Evolutionary conservation across 2,797 vertebrate species (phyloP).

Genomic region (Ctenochaetus hawaiiensis): DNA sequence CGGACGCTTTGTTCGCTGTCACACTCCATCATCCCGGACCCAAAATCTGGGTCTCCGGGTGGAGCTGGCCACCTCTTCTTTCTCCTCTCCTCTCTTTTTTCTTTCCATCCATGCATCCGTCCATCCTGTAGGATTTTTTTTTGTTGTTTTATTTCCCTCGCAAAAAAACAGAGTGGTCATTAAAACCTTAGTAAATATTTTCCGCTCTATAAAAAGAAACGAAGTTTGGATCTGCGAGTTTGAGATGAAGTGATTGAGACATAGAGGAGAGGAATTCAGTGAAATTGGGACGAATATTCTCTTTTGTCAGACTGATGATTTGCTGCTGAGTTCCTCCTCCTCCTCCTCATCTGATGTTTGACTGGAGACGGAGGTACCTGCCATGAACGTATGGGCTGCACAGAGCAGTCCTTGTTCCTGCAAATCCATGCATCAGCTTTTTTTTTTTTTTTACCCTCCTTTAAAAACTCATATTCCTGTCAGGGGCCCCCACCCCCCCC

Average conservation of each 20-base stretch:
- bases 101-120: conserved; percentile 36
- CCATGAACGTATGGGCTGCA: conserved; percentile 64
- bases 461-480: conserved; percentile 78
- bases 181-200: conserved; percentile 61
- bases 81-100: not conserved
- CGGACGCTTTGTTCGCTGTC: conserved; percentile 29
- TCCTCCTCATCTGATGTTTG: conserved; percentile 63
- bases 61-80: conserved; percentile 12
- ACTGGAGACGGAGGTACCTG: conserved; percentile 58
- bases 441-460: conserved; percentile 26
- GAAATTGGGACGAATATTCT: conserved; percentile 31
- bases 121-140: conserved; percentile 32
- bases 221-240: conserved; percentile 33
- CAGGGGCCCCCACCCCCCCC: conserved; percentile 55
- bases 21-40: conserved; percentile 16
- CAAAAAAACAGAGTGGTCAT: conserved; percentile 52
- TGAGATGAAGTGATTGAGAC: conserved; percentile 22
- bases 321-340: conserved; percentile 24
- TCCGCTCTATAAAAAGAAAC: conserved; percentile 62
- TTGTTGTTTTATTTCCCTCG: conserved; percentile 42
- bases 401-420: conserved; percentile 81
- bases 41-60: conserved; percentile 31
- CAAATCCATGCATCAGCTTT: conserved; percentile 73
- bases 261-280: conserved; percentile 19
- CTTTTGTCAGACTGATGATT: conserved; percentile 38